Percentiles rank a stretch among this genome's conserved stretches.
phyloP scores from a whole-genome alignment of 2,888 invertebrate genomes.

The Epistrophella euchroma region DNA sequence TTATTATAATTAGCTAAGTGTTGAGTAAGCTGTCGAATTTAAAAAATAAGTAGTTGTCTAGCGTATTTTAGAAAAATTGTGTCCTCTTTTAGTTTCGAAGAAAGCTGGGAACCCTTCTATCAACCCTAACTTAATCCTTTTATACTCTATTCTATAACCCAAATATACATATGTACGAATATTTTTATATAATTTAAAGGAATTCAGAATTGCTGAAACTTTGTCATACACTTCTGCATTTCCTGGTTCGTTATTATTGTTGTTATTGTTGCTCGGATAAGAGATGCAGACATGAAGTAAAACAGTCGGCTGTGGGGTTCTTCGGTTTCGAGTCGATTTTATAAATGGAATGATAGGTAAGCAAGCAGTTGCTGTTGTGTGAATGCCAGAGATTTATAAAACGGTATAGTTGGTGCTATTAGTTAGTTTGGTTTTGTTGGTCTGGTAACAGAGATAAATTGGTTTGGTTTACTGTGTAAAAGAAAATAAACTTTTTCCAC shows the following conservation, averaged over 20 bases:
- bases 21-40: too few species aligned
- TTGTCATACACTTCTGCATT: constrained; percentile 63
- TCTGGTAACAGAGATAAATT: constrained; percentile 56
- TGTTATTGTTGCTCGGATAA: constrained; percentile 12
- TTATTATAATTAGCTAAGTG: too few species aligned
- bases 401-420: constrained; percentile 23
- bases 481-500: constrained; percentile 1
- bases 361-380: background rate
- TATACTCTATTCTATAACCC: background rate
- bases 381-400: constrained; percentile 32
- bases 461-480: constrained; percentile 44
- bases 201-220: constrained; percentile 65
- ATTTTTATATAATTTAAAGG: constrained; percentile 51
- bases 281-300: constrained; percentile 11
- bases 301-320: constrained; percentile 36
- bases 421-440: constrained; percentile 33
- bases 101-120: too few species aligned
- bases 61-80: too few species aligned
- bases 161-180: background rate
- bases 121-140: background rate
- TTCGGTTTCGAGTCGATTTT: constrained; percentile 32
- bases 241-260: constrained; percentile 26
- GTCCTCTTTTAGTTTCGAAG: too few species aligned
- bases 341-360: background rate
- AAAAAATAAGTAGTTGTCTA: too few species aligned